Base-by-base conservation (phyloP, 1,140 invertebrate species). In the Eurytemora carolleeae region DNA sequence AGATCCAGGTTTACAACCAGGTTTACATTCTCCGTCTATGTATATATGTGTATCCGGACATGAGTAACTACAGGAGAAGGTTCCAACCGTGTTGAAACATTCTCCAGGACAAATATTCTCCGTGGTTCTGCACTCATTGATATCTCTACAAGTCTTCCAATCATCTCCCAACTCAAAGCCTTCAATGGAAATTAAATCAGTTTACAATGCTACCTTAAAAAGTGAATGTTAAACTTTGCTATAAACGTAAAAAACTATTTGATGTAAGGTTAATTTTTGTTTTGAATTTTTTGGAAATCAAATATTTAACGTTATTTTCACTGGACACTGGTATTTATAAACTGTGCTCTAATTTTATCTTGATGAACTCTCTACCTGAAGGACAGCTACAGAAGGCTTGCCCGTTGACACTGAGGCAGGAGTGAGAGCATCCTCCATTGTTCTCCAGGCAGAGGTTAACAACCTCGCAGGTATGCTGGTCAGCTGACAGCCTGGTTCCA, bases 341-440 rank as follows among this genome's bases (percentile, higher is more conserved):
- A n/a, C n/a, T n/a, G n/a, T n/a, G n/a, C n/a, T n/a, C n/a, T n/a
- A n/a, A n/a, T n/a, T n/a, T n/a, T n/a, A n/a, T n/a, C n/a, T n/a
- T n/a, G n/a, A n/a, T n/a, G n/a, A n/a, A n/a, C n/a, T n/a, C n/a
- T n/a, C n/a, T n/a, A 44, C 31, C 31, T 44, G 31, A 7, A 44
- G 31, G 31, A 44, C 31, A 44, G 31, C 31, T 44, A 44, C 31
- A 44, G n/a, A 12, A 44, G 31, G 31, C 7, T n/a, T 44, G 71
- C 3, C 76, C 77, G 15, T 73, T 65, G 15, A 72, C 71, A 65
- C 81, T 77, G 1, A 72, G 65, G 66, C 81, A 83, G 1, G 77
- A 75, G 61, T 81, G 76, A 66, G 75, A 76, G 58, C 75, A 77
- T 16, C 68, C 70, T 1, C 70, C 70, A 59, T 73, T 73, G 44